phyloP scores from a whole-genome alignment of 64 coral and sea anemone species.

The Astreopora myriophthalma region DNA sequence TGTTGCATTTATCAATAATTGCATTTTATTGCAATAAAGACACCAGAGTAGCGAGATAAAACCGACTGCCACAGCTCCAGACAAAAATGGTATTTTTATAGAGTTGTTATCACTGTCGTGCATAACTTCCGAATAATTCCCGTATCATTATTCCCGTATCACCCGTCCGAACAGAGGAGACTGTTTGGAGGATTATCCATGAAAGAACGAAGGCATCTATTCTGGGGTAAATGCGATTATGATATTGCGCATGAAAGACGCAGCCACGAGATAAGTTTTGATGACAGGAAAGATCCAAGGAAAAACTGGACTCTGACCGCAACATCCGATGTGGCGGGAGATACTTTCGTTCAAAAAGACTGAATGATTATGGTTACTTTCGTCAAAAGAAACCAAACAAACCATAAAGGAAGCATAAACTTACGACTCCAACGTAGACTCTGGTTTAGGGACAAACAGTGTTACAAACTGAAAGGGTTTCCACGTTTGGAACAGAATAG shows the following conservation, averaged over 20 bases:
- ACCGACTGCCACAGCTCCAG: background rate
- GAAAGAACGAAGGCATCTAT: conserved; percentile 7
- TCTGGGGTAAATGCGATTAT: conserved; percentile 27
- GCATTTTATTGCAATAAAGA: too few species aligned
- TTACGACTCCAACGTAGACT: too few species aligned
- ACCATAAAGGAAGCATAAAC: too few species aligned
- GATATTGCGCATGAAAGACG: background rate
- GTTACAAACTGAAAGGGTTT: too few species aligned
- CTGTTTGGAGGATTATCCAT: conserved; percentile 15
- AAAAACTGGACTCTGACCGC: background rate
- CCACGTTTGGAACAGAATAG: too few species aligned
- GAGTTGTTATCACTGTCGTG: background rate
- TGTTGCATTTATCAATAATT: too few species aligned
- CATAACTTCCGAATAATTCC: background rate
- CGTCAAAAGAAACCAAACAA: background rate
- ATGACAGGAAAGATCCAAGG: conserved; percentile 2
- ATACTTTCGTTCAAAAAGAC: background rate
- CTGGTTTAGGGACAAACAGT: too few species aligned
- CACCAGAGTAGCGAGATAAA: too few species aligned
- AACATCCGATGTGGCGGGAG: background rate
- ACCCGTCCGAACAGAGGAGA: background rate
- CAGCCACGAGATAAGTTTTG: background rate
- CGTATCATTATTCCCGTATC: conserved; percentile 36
- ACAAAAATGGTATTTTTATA: background rate
- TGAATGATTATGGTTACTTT: background rate